Evolutionary conservation across 2,888 invertebrate species (phyloP).

Genomic region (Aporophyla lueneburgensis): DNA sequence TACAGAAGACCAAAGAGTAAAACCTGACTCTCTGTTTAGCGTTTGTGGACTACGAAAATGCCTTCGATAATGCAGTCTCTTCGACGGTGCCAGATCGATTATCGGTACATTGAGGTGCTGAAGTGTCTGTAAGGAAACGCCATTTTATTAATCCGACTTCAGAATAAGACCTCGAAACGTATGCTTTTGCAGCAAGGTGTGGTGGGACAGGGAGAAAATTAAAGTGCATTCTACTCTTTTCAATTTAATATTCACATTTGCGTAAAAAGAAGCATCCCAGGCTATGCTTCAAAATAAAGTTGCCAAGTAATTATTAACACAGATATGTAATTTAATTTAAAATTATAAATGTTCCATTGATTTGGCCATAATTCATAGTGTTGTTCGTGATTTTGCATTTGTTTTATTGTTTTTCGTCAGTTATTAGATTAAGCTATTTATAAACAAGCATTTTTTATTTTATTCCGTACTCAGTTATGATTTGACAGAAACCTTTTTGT

Average conservation of each 20-base stretch:
- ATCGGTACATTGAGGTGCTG: too few species aligned
- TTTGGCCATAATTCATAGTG: neutral
- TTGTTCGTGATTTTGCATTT: neutral
- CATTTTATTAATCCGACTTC: too few species aligned
- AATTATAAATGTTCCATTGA: neutral
- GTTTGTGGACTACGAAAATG: too few species aligned
- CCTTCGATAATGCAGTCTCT: too few species aligned
- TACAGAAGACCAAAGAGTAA: too few species aligned
- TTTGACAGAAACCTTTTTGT: slow-evolving; percentile 37
- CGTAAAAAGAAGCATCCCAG: slow-evolving; percentile 29
- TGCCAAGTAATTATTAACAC: slow-evolving; percentile 49
- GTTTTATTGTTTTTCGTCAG: neutral
- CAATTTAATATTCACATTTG: neutral
- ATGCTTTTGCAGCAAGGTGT: too few species aligned
- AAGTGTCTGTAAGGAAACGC: too few species aligned
- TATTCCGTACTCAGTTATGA: neutral
- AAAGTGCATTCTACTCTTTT: neutral
- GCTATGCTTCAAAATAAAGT: slow-evolving; percentile 7
- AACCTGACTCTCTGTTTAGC: too few species aligned
- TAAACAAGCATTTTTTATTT: neutral
- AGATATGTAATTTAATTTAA: too few species aligned
- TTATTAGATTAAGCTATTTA: neutral
- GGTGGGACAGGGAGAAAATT: too few species aligned
- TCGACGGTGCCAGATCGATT: too few species aligned
- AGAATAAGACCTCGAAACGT: too few species aligned